Evolutionary conservation across 2,113 vertebrate species (phyloP).

Genomic region (Prunella fulvescens): DNA sequence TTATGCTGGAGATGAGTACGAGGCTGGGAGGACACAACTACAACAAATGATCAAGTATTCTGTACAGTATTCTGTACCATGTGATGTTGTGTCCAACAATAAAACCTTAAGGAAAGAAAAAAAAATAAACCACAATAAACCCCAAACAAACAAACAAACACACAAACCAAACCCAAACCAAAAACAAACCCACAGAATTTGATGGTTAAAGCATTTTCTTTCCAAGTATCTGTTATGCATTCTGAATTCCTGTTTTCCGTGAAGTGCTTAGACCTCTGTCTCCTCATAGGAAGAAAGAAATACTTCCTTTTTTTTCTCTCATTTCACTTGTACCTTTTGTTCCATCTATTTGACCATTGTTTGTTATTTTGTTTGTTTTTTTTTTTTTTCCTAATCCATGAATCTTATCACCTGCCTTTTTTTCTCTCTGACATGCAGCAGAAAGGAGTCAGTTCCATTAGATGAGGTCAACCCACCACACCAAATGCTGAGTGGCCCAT

Average conservation of each 20-base stretch:
- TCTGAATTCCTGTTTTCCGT: neutral
- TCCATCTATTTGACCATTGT: neutral
- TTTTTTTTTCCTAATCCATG: neutral
- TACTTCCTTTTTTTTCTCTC: neutral
- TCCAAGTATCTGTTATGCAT: neutral
- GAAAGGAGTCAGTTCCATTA: neutral
- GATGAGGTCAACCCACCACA: neutral
- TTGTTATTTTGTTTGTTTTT: too few species aligned
- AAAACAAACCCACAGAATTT: neutral
- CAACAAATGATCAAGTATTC: neutral
- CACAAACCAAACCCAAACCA: neutral
- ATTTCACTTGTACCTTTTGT: neutral
- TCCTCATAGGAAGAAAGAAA: neutral
- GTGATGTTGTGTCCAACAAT: neutral
- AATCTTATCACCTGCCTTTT: neutral
- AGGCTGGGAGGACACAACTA: neutral
- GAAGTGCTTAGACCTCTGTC: neutral
- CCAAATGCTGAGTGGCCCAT: neutral
- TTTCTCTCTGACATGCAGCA: fast-evolving
- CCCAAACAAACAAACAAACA: too few species aligned
- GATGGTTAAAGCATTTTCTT: neutral
- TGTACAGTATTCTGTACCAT: neutral
- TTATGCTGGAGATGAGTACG: neutral
- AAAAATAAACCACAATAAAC: too few species aligned
- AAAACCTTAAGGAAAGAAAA: neutral